Percentiles rank a stretch among this genome's conserved stretches.
These are phyloP conservation scores for Lerema accius DNA, from an alignment of 1,140 invertebrate species.

Conservation along the genomic window DNA sequence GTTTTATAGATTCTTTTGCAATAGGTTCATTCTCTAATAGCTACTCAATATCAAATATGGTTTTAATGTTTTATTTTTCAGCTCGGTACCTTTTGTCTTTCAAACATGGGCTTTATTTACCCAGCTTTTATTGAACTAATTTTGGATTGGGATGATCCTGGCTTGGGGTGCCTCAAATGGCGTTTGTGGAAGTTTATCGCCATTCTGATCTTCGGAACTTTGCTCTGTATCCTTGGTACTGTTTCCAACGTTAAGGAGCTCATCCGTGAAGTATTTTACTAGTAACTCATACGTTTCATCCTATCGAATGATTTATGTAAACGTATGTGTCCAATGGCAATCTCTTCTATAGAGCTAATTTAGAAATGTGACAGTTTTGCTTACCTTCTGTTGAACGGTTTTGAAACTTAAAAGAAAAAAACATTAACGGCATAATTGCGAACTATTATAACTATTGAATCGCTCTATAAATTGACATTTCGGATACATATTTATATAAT, in stretches of 20 bases:
- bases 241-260: constrained; percentile 36
- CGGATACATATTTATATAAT: not conserved
- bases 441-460: too few relatives aligned
- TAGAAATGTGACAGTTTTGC: too few relatives aligned
- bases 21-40: too few relatives aligned
- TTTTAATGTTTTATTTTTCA: constrained; percentile 33
- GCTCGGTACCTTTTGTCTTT: constrained; percentile 45
- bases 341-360: too few relatives aligned
- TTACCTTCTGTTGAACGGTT: too few relatives aligned
- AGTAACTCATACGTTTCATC: not conserved
- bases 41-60: too few relatives aligned
- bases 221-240: constrained; percentile 37
- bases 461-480: too few relatives aligned
- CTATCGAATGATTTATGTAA: too few relatives aligned
- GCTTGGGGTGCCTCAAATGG: constrained; percentile 45
- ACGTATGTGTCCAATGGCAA: too few relatives aligned
- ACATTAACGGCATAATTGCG: too few relatives aligned
- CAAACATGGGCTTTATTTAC: constrained; percentile 48
- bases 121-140: constrained; percentile 44
- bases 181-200: constrained; percentile 33
- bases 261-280: constrained; percentile 10
- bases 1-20: too few relatives aligned
- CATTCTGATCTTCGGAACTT: constrained; percentile 35
- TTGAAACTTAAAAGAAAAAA: too few relatives aligned
- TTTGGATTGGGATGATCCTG: constrained; percentile 43